These are phyloP conservation scores for Conus canariensis DNA, from an alignment of 2,888 invertebrate genomes.

Conservation along the genomic window DNA sequence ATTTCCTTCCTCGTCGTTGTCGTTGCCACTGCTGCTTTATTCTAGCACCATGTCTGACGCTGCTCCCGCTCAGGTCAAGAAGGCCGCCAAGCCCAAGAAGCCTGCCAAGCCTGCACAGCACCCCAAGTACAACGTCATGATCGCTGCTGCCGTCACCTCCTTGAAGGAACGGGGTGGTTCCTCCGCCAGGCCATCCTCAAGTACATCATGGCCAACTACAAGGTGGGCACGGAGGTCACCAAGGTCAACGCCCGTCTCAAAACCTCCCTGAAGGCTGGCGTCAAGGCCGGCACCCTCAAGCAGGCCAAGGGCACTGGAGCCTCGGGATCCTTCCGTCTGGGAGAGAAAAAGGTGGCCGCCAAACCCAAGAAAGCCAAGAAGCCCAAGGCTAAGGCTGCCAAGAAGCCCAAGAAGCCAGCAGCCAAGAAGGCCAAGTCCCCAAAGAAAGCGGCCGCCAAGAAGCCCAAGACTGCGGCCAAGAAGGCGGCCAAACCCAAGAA, in stretches of 20 bases:
- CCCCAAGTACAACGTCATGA: conserved; percentile 78
- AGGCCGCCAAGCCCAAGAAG: conserved; percentile 54
- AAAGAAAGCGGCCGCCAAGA: conserved; percentile 24
- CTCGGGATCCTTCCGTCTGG: conserved; percentile 54
- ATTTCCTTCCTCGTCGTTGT: not conserved
- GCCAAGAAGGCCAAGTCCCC: conserved; percentile 25
- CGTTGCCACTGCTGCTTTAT: not conserved
- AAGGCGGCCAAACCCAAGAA: conserved; percentile 11
- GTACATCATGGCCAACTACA: conserved; percentile 69
- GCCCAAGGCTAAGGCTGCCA: not conserved
- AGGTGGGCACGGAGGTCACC: conserved; percentile 49
- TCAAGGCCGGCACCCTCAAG: conserved; percentile 61
- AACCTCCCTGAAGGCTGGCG: too few species aligned
- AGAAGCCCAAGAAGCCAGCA: conserved; percentile 20
- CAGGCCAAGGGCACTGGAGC: conserved; percentile 64
- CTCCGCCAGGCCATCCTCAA: conserved; percentile 80
- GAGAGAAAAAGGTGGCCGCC: conserved; percentile 49
- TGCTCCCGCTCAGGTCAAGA: conserved; percentile 30
- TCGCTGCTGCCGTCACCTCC: conserved; percentile 75
- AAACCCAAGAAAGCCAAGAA: conserved; percentile 1
- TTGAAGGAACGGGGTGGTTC: conserved; percentile 79
- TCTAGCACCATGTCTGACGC: conserved; percentile 42
- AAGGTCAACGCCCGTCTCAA: conserved; percentile 54
- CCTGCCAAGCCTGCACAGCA: conserved; percentile 72
- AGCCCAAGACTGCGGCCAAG: conserved; percentile 20